Evolutionary conservation across 2,113 vertebrate species (phyloP).

Genomic region (Fulica atra): DNA sequence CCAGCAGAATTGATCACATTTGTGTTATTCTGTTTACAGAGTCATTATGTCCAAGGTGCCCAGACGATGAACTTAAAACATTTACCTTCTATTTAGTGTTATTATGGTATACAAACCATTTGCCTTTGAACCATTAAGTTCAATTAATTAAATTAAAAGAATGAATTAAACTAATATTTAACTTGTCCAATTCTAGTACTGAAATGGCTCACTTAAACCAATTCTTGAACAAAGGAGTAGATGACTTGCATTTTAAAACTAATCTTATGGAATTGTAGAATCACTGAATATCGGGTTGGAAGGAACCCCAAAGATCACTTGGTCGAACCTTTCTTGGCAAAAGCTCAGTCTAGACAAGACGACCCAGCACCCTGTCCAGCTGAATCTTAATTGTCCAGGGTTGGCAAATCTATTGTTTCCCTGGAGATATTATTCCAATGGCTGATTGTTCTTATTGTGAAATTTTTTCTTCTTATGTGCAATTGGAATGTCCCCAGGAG

Average conservation of each 20-base stretch:
- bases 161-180: not conserved
- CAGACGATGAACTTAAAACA: not conserved
- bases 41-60: not conserved
- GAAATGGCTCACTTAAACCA: not conserved
- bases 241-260: not conserved
- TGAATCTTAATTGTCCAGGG: too few relatives aligned
- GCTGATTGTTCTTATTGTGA: too few relatives aligned
- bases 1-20: not conserved
- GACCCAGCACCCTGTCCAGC: too few relatives aligned
- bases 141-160: constrained; percentile 16
- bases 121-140: not conserved
- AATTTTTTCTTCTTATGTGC: too few relatives aligned
- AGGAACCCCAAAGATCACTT: too few relatives aligned
- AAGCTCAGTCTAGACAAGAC: too few relatives aligned
- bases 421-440: too few relatives aligned
- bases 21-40: not conserved
- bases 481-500: too few relatives aligned
- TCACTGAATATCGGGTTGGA: too few relatives aligned
- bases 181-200: not conserved
- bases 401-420: too few relatives aligned
- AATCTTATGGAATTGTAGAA: not conserved
- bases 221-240: not conserved
- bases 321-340: too few relatives aligned
- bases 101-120: not conserved
- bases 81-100: not conserved